phyloP scores from a whole-genome alignment of 2,888 invertebrate genomes.

The Perizoma affinitatum region DNA sequence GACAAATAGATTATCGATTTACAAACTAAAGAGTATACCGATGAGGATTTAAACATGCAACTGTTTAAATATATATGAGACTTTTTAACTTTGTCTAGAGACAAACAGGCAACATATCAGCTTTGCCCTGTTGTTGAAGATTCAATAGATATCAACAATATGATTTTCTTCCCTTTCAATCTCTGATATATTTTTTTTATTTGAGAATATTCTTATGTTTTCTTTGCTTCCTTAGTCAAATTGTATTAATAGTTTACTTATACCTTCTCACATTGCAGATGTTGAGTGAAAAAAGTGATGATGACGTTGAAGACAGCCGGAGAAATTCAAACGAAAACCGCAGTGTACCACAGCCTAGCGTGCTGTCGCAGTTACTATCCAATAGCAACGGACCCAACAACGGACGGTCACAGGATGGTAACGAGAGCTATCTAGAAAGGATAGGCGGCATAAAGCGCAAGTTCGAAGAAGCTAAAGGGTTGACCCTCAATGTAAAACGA shows the following conservation, averaged over 20 bases:
- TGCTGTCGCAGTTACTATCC: conserved; percentile 79
- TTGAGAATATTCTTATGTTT: neutral
- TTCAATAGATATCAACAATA: too few species aligned
- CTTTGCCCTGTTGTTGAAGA: too few species aligned
- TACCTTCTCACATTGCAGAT: conserved; percentile 75
- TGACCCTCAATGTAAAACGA: conserved; percentile 84
- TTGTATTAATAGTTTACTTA: neutral
- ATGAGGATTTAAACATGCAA: too few species aligned
- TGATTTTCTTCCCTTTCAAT: too few species aligned
- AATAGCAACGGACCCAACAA: conserved; percentile 70
- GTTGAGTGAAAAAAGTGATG: conserved; percentile 92
- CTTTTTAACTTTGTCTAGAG: too few species aligned
- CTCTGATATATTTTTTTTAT: too few species aligned
- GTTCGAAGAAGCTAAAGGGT: conserved; percentile 84
- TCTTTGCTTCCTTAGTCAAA: neutral
- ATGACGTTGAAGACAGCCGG: conserved; percentile 87
- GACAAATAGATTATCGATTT: neutral
- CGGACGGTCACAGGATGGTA: conserved; percentile 62
- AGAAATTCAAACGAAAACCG: conserved; percentile 63
- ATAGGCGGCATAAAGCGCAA: conserved; percentile 71
- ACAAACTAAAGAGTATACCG: too few species aligned
- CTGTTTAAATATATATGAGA: too few species aligned
- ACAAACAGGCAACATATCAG: too few species aligned
- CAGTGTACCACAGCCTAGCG: conserved; percentile 74
- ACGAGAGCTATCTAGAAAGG: conserved; percentile 67